Evolutionary conservation across 2,113 vertebrate species (phyloP).

Genomic region (Amphiprion percula): DNA sequence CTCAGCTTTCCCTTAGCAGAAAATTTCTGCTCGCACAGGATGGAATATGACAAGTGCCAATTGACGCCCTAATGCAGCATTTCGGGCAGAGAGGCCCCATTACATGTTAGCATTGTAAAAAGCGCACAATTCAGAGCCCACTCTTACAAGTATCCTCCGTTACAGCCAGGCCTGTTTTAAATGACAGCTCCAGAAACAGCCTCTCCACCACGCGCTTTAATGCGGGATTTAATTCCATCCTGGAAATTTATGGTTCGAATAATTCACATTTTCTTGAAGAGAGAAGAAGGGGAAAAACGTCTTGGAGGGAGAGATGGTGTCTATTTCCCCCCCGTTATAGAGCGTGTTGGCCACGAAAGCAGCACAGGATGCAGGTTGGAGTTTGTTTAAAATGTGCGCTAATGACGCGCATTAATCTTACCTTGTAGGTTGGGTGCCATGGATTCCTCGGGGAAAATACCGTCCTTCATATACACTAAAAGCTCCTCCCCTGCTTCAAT

Average conservation of each 20-base stretch:
- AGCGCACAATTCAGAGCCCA: conserved; percentile 41
- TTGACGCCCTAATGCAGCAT: conserved; percentile 38
- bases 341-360: conserved; percentile 44
- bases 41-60: conserved; percentile 62
- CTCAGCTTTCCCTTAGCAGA: conserved; percentile 28
- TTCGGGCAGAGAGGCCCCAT: conserved; percentile 27
- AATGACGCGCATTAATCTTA: conserved; percentile 88
- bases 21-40: conserved; percentile 22
- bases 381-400: conserved; percentile 84
- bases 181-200: conserved; percentile 40
- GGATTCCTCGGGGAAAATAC: conserved; percentile 91
- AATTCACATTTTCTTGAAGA: conserved; percentile 50
- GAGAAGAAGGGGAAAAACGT: background rate
- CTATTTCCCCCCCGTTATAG: conserved; percentile 24
- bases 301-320: conserved; percentile 13
- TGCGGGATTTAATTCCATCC: conserved; percentile 50
- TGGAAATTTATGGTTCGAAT: conserved; percentile 56
- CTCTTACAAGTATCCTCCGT: conserved; percentile 19
- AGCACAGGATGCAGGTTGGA: conserved; percentile 72
- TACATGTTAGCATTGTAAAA: conserved; percentile 20
- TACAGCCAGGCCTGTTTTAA: conserved; percentile 45
- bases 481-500: conserved; percentile 97
- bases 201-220: conserved; percentile 34
- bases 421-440: conserved; percentile 95
- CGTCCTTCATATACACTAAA: conserved; percentile 96